Evolutionary conservation across 2,113 vertebrate genomes (phyloP), one percentile per base, ranked within the genome.

Genomic region (Macaca nemestrina): DNA sequence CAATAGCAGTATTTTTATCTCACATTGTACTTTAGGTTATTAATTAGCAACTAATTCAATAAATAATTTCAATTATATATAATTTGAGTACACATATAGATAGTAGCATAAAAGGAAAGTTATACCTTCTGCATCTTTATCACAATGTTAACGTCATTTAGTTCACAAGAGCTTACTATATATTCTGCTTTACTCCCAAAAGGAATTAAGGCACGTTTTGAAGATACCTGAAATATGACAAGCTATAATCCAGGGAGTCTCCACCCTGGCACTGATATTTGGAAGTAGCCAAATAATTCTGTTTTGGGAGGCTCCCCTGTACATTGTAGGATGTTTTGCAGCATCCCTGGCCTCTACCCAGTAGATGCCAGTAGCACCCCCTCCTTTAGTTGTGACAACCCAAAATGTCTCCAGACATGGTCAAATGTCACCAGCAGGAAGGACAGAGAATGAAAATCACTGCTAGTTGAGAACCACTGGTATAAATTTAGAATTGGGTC

Each of bases 401-500:
- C 14, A 40, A 22, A 52, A 22, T 57, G 23, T 93, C 90, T 90
- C 61, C 48, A 38, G 25, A 80, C 35, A 9, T 86, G 61, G 40
- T 79, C 40, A 68, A 1, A 16, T 80, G 22, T 52, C n/a, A 50
- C 79, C 48, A 72, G 38, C 25, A 81, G 78, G 50, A 17, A 52
- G 22, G 48, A 73, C 38, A 52, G 70, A 64, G 61, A 64, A 64
- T 64, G 61, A 12, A 64, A 64, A 64, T 64, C 61, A 64, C 61
- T 64, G 27, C 61, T 68, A 20, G 22, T 59, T 73, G 59, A 94
- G 55, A 86, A 79, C 68, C 55, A 38, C 88, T 93, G 59, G n/a
- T 86, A 94, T 10, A 91, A 89, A 94, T 93, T 88, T 96, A 95
- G 83, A 95, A 86, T 22, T 82, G 30, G 11, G 32, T 78, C 27